Evolutionary conservation across 2,113 vertebrate species (phyloP).

Genomic region (Cinclus cinclus): DNA sequence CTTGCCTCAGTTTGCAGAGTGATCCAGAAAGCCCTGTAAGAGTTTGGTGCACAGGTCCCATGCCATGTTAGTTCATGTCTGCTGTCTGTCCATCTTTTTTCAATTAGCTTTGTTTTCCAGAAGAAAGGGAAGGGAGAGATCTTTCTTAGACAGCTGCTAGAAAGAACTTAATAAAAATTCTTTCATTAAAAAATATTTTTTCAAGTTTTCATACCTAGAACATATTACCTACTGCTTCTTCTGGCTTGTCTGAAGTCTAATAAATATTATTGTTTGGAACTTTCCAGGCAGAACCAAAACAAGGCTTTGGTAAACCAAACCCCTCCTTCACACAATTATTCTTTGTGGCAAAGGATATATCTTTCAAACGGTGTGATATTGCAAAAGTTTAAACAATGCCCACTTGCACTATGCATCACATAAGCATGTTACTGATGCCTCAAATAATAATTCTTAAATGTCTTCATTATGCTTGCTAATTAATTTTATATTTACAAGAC

Average conservation of each 20-base stretch:
- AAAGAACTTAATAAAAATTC: background rate
- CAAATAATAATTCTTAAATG: background rate
- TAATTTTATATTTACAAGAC: background rate
- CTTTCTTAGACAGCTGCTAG: background rate
- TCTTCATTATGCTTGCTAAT: background rate
- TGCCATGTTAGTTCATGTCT: background rate
- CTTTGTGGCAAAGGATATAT: background rate
- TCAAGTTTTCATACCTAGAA: background rate
- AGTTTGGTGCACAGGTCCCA: background rate
- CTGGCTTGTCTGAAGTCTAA: background rate
- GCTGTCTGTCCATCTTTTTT: background rate
- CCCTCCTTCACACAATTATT: background rate
- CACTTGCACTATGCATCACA: background rate
- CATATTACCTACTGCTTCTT: background rate
- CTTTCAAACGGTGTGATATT: background rate
- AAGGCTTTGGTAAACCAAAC: background rate
- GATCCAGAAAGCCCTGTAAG: background rate
- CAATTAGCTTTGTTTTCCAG: background rate
- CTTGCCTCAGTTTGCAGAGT: background rate
- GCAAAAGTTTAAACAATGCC: background rate
- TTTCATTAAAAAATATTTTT: background rate
- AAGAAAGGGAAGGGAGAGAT: background rate
- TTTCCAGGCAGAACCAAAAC: background rate
- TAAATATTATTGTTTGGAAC: background rate
- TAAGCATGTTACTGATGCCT: background rate